Base-by-base conservation (phyloP, 2,888 invertebrate species). In the Parasteatoda lunata region DNA sequence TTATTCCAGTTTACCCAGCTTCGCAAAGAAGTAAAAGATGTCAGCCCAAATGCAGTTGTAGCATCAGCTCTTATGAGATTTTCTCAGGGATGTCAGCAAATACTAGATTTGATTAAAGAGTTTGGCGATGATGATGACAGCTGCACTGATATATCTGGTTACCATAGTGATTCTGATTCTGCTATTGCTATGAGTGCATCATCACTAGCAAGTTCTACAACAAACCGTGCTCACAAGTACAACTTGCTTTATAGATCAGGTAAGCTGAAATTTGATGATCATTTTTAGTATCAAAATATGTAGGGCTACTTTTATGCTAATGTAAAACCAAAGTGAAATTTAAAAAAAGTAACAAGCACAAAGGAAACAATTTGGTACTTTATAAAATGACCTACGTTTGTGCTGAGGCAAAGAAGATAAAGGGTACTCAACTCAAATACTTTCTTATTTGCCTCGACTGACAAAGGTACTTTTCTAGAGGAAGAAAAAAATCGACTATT, bases 131-230 rank as follows among this genome's bases (percentile, higher is more conserved):
- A 89, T 15, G 91, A 92, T 90, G 91, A 91, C 68, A 92, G 94
- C 90, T 94, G 94, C 90, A 96, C 96, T 91, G 96, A 96, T 90
- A 92, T 93, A 86, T 93, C 93, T 90, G 96, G 96, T n/a, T 96
- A 96, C 92, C 96, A 96, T 91, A 96, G 96, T 0, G 96, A 96
- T 92, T 94, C 95, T 45, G 96, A 96, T 90, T 93, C 93, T 11
- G 92, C 93, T 81, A 92, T 93, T 84, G 90, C 90, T 72, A 54
- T 87, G 3, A 92, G 93, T 4, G 93, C 93, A 30, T 93, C 93
- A 89, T 93, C 93, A 0, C 93, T 93, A 3, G 92, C 92, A 89
- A 77, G 86, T 5, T 82, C 87, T 3, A 78, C 77, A 5, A 92
- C 92, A 88, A 92, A 91, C 81, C 90, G 92, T 81, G 92, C 93